Conservation (phyloP, 1,140 invertebrate species). For the Agrypnia vestita region DNA sequence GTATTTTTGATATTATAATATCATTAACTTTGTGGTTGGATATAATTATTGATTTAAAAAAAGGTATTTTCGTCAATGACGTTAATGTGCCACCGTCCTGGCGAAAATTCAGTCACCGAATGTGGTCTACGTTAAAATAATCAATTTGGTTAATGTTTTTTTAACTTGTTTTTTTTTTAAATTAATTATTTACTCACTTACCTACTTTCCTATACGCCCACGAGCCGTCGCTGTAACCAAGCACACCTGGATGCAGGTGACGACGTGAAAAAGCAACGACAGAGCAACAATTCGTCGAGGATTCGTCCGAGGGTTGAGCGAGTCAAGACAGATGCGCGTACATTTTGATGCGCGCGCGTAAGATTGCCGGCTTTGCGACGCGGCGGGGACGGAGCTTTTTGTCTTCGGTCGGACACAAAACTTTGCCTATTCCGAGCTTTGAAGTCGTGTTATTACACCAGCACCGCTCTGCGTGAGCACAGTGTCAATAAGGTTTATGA, state of each 20-base stretch:
- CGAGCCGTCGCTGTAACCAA: too few species aligned
- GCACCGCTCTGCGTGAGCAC: constrained; percentile 23
- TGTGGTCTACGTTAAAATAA: too few species aligned
- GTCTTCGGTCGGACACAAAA: constrained; percentile 53
- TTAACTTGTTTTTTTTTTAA: too few species aligned
- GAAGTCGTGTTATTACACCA: constrained; percentile 48
- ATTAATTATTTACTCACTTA: too few species aligned
- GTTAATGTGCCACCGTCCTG: too few species aligned
- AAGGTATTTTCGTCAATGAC: too few species aligned
- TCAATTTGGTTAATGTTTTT: too few species aligned
- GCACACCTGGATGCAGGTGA: constrained; percentile 11
- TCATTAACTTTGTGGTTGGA: too few species aligned
- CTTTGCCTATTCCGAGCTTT: constrained; percentile 56
- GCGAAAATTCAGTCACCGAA: too few species aligned
- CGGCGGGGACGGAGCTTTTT: constrained; percentile 21
- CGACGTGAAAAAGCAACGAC: not conserved
- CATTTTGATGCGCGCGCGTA: not conserved
- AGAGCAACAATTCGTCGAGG: not conserved
- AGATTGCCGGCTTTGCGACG: not conserved
- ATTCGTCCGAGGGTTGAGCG: not conserved
- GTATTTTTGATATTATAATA: too few species aligned
- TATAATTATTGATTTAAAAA: too few species aligned
- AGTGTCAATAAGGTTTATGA: constrained; percentile 14
- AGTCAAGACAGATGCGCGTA: not conserved
- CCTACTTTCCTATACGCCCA: too few species aligned